Evolutionary conservation across 2,113 vertebrate genomes (phyloP), one percentile per base, ranked within the genome.

Genomic region (Megaceryle maxima): DNA sequence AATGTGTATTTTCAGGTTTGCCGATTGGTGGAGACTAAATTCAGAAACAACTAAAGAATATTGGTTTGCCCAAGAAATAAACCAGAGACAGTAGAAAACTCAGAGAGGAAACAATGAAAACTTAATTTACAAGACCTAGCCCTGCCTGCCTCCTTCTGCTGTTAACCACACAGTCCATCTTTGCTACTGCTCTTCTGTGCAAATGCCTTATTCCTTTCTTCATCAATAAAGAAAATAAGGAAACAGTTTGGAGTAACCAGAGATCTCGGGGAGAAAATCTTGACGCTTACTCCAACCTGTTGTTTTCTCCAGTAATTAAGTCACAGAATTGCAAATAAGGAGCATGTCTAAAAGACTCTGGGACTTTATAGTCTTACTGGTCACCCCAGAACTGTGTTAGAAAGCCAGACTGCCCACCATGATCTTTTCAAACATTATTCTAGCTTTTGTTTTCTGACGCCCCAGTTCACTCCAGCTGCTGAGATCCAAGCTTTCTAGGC

Each of bases 361-460:
- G 39, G 41, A 31, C 48, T 48, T 87, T 55, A 59, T 11, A 48
- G 9, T 19, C 16, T 48, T 33, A 43, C 20, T 37, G 67, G 31
- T 37, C 35, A 53, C 5, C 77, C 51, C 56, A 62, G 46, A 37
- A 10, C n/a, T 46, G 43, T 11, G 31, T 44, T 37, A 75, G 25
- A 29, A 26, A 44, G 56, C 24, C 57, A 83, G 70, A 57, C 43
- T 46, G n/a, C 25, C 31, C 67, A 51, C 39, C 90, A 14, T 0
- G 0, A 7, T 16, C 46, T 88, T 72, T 41, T 41, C 46, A 37
- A 55, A 60, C 0, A 0, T 13, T 57, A 8, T 16, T 57, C 11
- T 57, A 69, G 46, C 56, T 85, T 83, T 79, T 90, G 53, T 83
- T 69, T 67, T 3, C 50, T 6, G 8, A 2, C 50, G 41, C 14